Base-by-base conservation (phyloP, 2,888 invertebrate species). In the Pyralis farinalis region DNA sequence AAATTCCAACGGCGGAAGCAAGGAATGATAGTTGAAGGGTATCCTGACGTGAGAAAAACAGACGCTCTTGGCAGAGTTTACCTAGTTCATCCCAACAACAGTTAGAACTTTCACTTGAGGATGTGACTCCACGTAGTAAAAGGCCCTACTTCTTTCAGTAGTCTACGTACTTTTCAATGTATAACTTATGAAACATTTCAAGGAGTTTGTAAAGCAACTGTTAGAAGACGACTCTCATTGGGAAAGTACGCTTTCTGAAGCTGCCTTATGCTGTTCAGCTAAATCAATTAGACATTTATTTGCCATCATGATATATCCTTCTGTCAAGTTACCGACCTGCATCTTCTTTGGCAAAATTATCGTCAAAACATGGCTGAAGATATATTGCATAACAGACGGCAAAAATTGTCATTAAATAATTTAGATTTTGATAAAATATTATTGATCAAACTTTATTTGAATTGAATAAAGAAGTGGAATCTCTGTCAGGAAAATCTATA, bases 201-300 rank as follows among this genome's bases (percentile, higher is more conserved):
- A 37, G 49, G 49, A 29, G 57, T 60, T 22, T 64, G 62, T 47
- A 40, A 53, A 37, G 46, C 39, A 31, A 37, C 48, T 73, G 16
- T 43, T 74, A 9, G 59, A 72, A 43, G 54, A 71, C 42, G 67
- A 67, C 44, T 40, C 37, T 11, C 55, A 53, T 30, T 56, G 51
- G 50, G 44, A 46, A 41, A 47, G 34, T 46, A 64, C 63, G 25
- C 41, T 47, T 21, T 33, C 41, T 39, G 53, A 47, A 30, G 53
- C 49, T 21, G 46, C 32, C 8, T 37, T 44, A 34, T 45, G 45
- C 12, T 35, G 37, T 38, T 49, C 43, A 34, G 34, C 47, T 4
- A 21, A 32, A 20, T 46, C 48, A 27, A 7, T 51, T 20, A 46
- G 44, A 44, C 40, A 48, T 16, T 38, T 51, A 1, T 51, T 46